These are phyloP conservation scores for Camelus bactrianus DNA, from an alignment of 2,113 vertebrate species.

Conservation along the genomic window DNA sequence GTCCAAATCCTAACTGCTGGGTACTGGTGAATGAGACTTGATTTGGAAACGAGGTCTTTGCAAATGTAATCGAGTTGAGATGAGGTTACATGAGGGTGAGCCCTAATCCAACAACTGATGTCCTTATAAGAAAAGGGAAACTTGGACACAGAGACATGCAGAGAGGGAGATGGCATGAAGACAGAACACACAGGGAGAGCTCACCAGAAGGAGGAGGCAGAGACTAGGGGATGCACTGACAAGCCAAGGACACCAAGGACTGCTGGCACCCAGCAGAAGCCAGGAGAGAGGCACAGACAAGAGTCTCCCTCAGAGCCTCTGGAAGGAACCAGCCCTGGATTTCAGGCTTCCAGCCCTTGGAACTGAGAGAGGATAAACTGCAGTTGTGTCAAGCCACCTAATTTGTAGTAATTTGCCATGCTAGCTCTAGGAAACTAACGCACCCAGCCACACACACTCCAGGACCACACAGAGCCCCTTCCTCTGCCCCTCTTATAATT, in stretches of 20 bases:
- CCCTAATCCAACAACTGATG: neutral
- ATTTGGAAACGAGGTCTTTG: neutral
- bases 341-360: neutral
- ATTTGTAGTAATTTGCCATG: too few species aligned
- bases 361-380: neutral
- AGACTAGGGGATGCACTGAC: rapidly evolving
- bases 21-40: neutral
- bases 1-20: neutral
- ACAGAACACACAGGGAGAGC: neutral
- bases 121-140: neutral
- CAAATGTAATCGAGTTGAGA: neutral
- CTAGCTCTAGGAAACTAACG: neutral
- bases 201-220: neutral
- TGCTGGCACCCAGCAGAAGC: neutral
- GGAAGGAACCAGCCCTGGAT: neutral
- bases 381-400: neutral
- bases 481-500: rapidly evolving
- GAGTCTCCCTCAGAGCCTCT: neutral
- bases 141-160: neutral
- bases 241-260: neutral
- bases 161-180: neutral
- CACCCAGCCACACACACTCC: neutral
- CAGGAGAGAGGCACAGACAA: rapidly evolving
- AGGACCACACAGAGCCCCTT: neutral
- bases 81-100: too few species aligned